Percentiles rank a stretch among this genome's conserved stretches.
These are phyloP conservation scores for Synanthedon tipuliformis DNA, from an alignment of 2,888 invertebrate genomes.

Conservation along the genomic window DNA sequence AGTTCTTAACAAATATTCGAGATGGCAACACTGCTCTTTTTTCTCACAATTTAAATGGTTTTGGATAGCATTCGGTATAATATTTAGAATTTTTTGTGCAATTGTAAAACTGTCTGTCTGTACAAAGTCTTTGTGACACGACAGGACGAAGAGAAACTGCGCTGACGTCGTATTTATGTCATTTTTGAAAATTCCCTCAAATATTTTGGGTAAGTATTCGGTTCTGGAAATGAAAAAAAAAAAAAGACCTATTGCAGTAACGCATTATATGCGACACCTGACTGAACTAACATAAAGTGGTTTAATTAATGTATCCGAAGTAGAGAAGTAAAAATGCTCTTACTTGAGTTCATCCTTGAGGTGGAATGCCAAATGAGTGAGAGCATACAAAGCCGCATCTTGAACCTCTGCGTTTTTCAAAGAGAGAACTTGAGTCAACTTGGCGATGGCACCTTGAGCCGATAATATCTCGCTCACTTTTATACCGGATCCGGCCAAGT, in stretches of 20 bases:
- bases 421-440: slow-evolving; percentile 20
- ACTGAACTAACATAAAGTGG: no score
- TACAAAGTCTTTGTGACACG: slow-evolving; percentile 35
- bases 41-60: slow-evolving; percentile 9
- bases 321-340: slow-evolving; percentile 3
- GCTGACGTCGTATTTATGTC: slow-evolving; percentile 14
- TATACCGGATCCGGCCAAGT: slow-evolving; percentile 33
- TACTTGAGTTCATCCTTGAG: slow-evolving; percentile 37
- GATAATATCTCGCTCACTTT: slow-evolving; percentile 21
- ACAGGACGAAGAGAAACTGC: slow-evolving; percentile 35
- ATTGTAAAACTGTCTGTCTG: slow-evolving; percentile 11
- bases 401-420: slow-evolving; percentile 16
- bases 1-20: slow-evolving; percentile 30
- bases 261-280: no score
- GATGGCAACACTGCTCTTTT: slow-evolving; percentile 14
- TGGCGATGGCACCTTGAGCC: slow-evolving; percentile 33
- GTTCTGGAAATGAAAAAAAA: slow-evolving; percentile 23
- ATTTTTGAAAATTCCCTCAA: slow-evolving; percentile 16
- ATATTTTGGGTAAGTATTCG: slow-evolving; percentile 25
- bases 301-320: no score
- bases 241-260: no score
- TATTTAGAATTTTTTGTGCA: slow-evolving; percentile 18
- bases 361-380: slow-evolving; percentile 33
- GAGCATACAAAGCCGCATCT: slow-evolving; percentile 36
- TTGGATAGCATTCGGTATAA: slow-evolving; percentile 15